Conservation (phyloP, 2,888 invertebrate species). For the Yponomeuta sedellus region DNA sequence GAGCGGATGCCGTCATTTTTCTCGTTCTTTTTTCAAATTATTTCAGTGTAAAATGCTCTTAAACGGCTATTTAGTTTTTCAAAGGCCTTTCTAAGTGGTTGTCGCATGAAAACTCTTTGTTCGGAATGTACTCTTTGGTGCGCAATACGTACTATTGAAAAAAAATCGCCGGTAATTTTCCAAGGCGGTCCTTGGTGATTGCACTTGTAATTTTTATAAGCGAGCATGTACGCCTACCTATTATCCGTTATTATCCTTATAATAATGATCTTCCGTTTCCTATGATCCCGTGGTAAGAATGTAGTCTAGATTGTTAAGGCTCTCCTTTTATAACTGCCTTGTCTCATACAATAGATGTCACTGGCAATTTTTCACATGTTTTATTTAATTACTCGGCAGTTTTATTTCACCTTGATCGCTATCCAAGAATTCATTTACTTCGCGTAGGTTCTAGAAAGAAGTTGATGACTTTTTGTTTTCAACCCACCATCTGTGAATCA, state of each 20-base stretch:
- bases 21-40: conserved; percentile 50
- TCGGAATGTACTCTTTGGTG: conserved; percentile 53
- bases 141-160: conserved; percentile 46
- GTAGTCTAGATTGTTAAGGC: not conserved
- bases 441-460: no score
- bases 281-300: conserved; percentile 20
- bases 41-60: conserved; percentile 66
- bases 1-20: conserved; percentile 56
- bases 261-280: conserved; percentile 24
- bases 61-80: conserved; percentile 71
- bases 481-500: conserved; percentile 2
- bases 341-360: not conserved
- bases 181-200: conserved; percentile 27
- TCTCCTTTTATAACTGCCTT: conserved; percentile 14
- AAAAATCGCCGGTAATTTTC: conserved; percentile 61
- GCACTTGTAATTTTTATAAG: conserved; percentile 53
- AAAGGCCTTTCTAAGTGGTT: conserved; percentile 69
- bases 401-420: not conserved
- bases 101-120: conserved; percentile 50
- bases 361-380: not conserved
- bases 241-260: conserved; percentile 16
- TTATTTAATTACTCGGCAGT: not conserved
- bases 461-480: no score
- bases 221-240: conserved; percentile 27
- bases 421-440: not conserved